Percentiles rank a stretch among this genome's conserved stretches.
Evolutionary conservation across 2,888 invertebrate genomes (phyloP).

Genomic region (Caenorhabditis sulstoni): DNA sequence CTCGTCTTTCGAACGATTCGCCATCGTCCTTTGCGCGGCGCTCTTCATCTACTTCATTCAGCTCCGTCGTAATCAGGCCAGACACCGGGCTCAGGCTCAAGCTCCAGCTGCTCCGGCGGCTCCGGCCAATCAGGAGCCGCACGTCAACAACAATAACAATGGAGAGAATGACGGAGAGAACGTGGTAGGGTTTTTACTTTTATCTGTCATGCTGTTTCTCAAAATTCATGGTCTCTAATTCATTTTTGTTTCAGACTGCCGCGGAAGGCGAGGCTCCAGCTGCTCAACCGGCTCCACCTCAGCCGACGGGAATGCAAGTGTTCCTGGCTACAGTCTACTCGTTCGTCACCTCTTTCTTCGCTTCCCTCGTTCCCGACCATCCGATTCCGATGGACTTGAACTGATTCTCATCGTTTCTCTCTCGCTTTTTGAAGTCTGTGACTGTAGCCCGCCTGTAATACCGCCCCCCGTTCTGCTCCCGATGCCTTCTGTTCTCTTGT

Average conservation of each 20-base stretch:
- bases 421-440: constrained; percentile 6
- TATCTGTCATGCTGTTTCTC: too few species aligned
- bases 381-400: constrained; percentile 83
- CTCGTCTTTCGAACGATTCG: constrained; percentile 65
- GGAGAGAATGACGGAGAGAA: constrained; percentile 58
- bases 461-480: constrained; percentile 15
- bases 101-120: constrained; percentile 24
- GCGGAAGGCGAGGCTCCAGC: constrained; percentile 4
- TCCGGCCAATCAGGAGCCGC: constrained; percentile 38
- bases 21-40: constrained; percentile 47
- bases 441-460: constrained; percentile 17
- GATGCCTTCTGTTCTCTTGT: constrained; percentile 34
- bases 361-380: constrained; percentile 93
- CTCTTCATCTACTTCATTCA: constrained; percentile 62
- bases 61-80: constrained; percentile 53
- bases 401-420: constrained; percentile 37
- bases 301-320: constrained; percentile 85
- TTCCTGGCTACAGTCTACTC: constrained; percentile 87
- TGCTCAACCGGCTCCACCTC: constrained; percentile 13
- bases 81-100: constrained; percentile 38
- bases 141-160: constrained; percentile 66
- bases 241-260: constrained; percentile 18
- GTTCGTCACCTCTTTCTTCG: constrained; percentile 93
- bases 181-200: constrained; percentile 11
- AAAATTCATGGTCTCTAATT: too few species aligned